These are phyloP conservation scores for Lasius platythorax DNA, from an alignment of 2,888 invertebrate species.

Conservation along the genomic window DNA sequence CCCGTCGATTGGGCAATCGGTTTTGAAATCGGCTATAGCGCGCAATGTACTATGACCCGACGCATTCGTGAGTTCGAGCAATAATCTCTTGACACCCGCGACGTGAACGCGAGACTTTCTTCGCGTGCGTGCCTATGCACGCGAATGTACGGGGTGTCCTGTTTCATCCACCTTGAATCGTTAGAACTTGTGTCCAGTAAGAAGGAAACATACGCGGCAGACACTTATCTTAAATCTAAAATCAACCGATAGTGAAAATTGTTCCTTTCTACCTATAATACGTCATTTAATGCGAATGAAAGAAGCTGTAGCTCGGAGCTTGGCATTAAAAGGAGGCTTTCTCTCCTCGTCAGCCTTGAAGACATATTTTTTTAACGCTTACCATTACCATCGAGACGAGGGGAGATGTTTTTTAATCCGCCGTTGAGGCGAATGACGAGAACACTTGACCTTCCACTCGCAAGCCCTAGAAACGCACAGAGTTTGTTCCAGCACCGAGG, in stretches of 20 bases:
- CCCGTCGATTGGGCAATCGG: conserved; percentile 52
- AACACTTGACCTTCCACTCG: not conserved
- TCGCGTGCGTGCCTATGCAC: conserved; percentile 28
- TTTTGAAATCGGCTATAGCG: conserved; percentile 70
- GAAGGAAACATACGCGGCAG: not conserved
- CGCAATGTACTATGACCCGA: conserved; percentile 76
- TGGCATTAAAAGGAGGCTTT: not conserved
- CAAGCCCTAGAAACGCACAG: not conserved
- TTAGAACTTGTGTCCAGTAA: not conserved
- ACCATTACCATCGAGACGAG: not conserved
- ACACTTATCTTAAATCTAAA: not conserved
- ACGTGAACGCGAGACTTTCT: conserved; percentile 60
- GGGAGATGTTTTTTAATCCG: not conserved
- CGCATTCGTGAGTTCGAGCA: conserved; percentile 75
- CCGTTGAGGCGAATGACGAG: not conserved
- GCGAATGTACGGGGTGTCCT: conserved; percentile 31
- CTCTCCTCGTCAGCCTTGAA: not conserved
- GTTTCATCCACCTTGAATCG: not conserved
- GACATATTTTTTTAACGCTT: conserved; percentile 15
- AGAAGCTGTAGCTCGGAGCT: not conserved
- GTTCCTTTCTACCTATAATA: not conserved
- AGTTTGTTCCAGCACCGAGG: not conserved
- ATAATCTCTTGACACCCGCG: conserved; percentile 78
- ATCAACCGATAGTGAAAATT: not conserved
- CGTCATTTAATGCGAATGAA: not conserved